Evolutionary conservation across 2,113 vertebrate species (phyloP).

Genomic region (Xenopus borealis): DNA sequence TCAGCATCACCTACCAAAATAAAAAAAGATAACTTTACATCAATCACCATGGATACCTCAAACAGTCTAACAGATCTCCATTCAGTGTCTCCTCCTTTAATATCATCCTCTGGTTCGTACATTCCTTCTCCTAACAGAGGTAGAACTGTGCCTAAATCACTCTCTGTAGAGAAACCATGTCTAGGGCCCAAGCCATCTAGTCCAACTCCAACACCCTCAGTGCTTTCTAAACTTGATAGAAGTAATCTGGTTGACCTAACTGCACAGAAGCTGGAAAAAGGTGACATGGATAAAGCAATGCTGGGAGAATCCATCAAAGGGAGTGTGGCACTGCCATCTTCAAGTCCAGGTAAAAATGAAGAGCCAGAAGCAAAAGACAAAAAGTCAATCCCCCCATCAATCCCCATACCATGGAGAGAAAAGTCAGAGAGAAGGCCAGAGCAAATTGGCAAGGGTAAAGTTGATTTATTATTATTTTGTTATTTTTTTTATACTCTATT

Average conservation of each 20-base stretch:
- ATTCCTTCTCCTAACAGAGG: constrained; percentile 52
- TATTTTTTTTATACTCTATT: no score
- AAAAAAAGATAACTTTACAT: constrained; percentile 23
- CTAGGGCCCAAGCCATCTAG: constrained; percentile 77
- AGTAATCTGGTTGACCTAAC: constrained; percentile 54
- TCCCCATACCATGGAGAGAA: constrained; percentile 80
- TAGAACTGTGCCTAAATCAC: constrained; percentile 63
- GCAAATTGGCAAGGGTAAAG: constrained; percentile 75
- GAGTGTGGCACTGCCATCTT: background rate
- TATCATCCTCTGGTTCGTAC: constrained; percentile 47
- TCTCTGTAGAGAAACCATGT: constrained; percentile 71
- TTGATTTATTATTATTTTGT: background rate
- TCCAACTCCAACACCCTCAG: constrained; percentile 79
- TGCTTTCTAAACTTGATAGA: constrained; percentile 67
- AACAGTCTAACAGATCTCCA: constrained; percentile 48
- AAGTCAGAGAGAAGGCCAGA: constrained; percentile 78
- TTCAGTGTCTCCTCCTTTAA: constrained; percentile 41
- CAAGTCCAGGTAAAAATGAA: constrained; percentile 57
- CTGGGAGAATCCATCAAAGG: constrained; percentile 52
- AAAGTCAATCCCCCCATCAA: constrained; percentile 75
- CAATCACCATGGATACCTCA: constrained; percentile 22
- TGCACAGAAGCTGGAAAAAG: constrained; percentile 54
- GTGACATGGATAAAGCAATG: constrained; percentile 42
- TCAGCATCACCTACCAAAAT: constrained; percentile 56
- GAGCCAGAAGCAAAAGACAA: constrained; percentile 81